Evolutionary conservation across 2,797 vertebrate species (phyloP), one percentile per base, ranked within the genome.

Genomic region (Calcarius lapponicus): DNA sequence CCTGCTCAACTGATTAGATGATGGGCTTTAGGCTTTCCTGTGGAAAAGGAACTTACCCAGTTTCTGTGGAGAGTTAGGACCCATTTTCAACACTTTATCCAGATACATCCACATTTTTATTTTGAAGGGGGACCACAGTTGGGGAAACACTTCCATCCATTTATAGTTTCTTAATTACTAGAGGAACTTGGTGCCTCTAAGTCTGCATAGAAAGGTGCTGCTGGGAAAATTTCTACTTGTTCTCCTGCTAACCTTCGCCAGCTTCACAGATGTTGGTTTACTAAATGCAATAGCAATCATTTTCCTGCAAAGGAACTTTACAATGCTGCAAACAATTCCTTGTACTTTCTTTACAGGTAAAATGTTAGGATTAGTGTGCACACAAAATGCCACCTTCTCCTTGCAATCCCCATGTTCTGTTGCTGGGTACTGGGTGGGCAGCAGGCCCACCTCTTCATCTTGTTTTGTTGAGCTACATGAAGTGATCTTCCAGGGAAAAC

Each of bases 91-190:
- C 20, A 29, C 40, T 60, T 66, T 24, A 19, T 32, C 11, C 42
- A 54, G 32, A 22, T 42, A 34, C 4, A 42, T 19, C 17, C 10
- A 25, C 19, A 5, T 21, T 66, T 78, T 78, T 54, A 21, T 47
- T 80, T 34, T 16, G 25, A 36, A 13, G 7, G 4, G 4, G 4
- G 1, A 42, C 7, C 28, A 42, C 54, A 69, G 18, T 0, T 42
- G 19, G 8, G 7, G 24, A 83, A 45, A 18, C 34, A 4, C n/a
- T 88, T 85, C 20, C 45, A n/a, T 62, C 17, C 5, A 4, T 81
- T 78, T 84, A 20, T 62, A 47, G 14, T 17, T 36, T 45, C n/a
- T 66, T 50, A 65, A 19, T 43, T 38, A 21, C 28, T 86, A 9
- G n/a, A 54, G 51, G 24, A 74, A 36, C 21, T 54, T 10, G 2